These are phyloP conservation scores for Pipa parva DNA, from an alignment of 2,113 vertebrate species.

Conservation along the genomic window DNA sequence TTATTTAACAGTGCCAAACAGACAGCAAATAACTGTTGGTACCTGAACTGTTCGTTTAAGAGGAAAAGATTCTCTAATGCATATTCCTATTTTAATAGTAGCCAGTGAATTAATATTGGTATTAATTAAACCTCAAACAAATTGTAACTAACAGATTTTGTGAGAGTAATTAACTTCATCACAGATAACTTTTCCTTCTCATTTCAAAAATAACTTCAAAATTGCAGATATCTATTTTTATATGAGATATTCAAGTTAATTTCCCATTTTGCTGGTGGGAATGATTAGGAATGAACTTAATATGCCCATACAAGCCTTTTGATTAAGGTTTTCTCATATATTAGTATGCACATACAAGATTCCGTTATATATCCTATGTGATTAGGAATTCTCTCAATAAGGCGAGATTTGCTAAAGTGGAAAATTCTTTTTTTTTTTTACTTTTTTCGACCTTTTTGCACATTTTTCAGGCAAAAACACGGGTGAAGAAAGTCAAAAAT, in stretches of 20 bases:
- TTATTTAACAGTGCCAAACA: no score
- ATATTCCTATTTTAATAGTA: no score
- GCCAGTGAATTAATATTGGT: no score
- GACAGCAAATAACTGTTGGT: no score
- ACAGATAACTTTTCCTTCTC: not conserved
- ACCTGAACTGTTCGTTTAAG: no score
- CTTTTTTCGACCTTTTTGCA: no score
- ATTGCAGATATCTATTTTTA: not conserved
- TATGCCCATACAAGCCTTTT: conserved; percentile 9
- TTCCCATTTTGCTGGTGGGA: not conserved
- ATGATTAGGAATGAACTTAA: not conserved
- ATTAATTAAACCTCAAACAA: no score
- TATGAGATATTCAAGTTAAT: not conserved
- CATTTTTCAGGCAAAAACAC: no score
- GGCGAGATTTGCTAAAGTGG: no score
- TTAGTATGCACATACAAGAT: not conserved
- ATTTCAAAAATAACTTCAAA: not conserved
- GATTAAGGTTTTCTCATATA: conserved; percentile 15
- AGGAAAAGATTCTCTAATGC: no score
- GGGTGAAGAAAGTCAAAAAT: no score
- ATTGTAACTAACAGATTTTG: not conserved
- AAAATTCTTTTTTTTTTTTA: no score
- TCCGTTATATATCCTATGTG: conserved; percentile 18
- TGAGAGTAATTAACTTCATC: not conserved
- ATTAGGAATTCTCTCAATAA: conserved; percentile 7